Base-by-base conservation (phyloP, 2,113 vertebrate genomes). In the Chrysemys picta region DNA sequence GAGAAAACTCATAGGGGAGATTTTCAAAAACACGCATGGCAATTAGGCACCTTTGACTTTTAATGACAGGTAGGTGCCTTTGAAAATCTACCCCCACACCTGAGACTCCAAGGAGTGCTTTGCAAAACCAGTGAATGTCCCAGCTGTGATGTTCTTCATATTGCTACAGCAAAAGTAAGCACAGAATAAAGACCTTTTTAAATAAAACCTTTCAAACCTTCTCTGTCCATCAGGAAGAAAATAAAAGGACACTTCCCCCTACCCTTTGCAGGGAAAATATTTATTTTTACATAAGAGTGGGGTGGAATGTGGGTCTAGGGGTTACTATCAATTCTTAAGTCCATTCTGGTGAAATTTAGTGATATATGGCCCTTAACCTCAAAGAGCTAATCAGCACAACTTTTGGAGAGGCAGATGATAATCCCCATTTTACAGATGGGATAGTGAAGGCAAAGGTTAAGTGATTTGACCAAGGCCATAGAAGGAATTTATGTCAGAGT, bases 341-440 rank as follows among this genome's bases (percentile, higher is more conserved):
- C 84, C 81, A 3, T 45, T 65, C 16, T 69, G 57, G 42, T 69
- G 49, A 25, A 93, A 91, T 45, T 2, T 2, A 10, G 1, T 45
- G 11, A 0, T 4, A 83, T 84, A 17, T 53, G 10, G 84, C 14
- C 3, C 7, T 52, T 0, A 1, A 1, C n/a, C 89, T 90, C 19
- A 38, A 21, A 53, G 21, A 4, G n/a, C 79, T 72, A 11, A 72
- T 76, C 47, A 19, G 14, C 84, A 52, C n/a, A 50, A 1, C 56
- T 89, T 87, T 21, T 17, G 49, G 45, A 72, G 54, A 85, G 83
- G 27, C 53, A 0, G 0, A 22, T 50, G 89, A 94, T 57, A 50
- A 90, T 45, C 8, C 27, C 35, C 2, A 1, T 80, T 92, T 88
- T 47, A 53, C 49, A 78, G 76, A 56, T 10, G 35, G 27, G 56